Evolutionary conservation across 2,888 invertebrate genomes (phyloP).

Genomic region (Apeira syringaria): DNA sequence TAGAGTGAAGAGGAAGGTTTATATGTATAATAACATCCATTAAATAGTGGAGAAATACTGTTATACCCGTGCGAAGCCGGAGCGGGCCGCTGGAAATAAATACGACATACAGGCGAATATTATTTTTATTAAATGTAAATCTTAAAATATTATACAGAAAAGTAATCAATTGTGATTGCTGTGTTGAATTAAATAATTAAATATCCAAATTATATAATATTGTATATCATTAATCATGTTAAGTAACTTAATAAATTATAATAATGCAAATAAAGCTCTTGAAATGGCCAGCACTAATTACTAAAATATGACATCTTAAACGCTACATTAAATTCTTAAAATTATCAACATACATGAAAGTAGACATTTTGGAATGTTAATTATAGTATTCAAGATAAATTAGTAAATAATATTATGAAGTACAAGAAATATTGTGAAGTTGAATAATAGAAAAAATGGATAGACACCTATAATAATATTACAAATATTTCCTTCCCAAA

Average conservation of each 20-base stretch:
- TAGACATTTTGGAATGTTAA: constrained; percentile 57
- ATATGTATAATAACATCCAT: no score
- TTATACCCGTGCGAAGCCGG: no score
- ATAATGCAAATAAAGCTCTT: constrained; percentile 43
- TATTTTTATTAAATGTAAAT: constrained; percentile 73
- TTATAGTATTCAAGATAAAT: constrained; percentile 33
- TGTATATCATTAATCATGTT: constrained; percentile 14
- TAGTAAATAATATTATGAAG: constrained; percentile 31
- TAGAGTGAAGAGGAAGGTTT: no score
- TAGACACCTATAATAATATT: constrained; percentile 57
- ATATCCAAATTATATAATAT: no score
- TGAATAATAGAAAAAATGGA: constrained; percentile 59
- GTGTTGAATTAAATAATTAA: constrained; percentile 38
- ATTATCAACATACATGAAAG: constrained; percentile 56
- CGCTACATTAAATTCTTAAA: constrained; percentile 56
- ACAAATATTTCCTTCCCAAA: constrained; percentile 39
- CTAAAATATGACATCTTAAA: constrained; percentile 54
- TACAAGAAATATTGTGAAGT: constrained; percentile 60
- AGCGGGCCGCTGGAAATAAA: no score
- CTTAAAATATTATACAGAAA: constrained; percentile 61
- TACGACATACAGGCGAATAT: constrained; percentile 70
- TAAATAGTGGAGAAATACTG: no score
- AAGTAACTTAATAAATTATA: constrained; percentile 6
- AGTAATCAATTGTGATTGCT: constrained; percentile 36
- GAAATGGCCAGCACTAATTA: constrained; percentile 48